Conservation (phyloP, 2,113 vertebrate genomes). For the Rhinogobius similis region DNA sequence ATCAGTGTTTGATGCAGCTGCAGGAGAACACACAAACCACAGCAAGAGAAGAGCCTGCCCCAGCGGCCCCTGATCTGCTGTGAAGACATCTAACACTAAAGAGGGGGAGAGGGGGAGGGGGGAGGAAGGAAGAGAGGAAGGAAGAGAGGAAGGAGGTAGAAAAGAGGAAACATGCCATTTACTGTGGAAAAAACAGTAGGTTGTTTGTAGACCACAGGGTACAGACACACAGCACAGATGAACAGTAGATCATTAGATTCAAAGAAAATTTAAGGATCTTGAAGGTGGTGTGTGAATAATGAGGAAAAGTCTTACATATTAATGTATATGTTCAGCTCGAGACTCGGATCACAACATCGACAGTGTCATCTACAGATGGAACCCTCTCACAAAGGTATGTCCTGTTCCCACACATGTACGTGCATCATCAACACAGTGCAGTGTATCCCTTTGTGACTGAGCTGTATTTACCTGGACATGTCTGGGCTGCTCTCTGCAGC, state of each 20-base stretch:
- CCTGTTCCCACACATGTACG: neutral
- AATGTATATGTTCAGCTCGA: slow-evolving; percentile 60
- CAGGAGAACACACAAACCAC: slow-evolving; percentile 5
- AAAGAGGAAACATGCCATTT: neutral
- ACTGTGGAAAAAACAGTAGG: neutral
- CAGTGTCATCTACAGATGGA: slow-evolving; percentile 96
- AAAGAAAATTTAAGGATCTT: too few relatives aligned
- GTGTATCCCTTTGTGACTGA: too few relatives aligned
- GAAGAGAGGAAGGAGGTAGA: neutral
- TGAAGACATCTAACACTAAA: neutral
- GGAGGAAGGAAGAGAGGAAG: neutral
- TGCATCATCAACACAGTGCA: too few relatives aligned
- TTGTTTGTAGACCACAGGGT: neutral
- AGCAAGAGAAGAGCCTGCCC: neutral
- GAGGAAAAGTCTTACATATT: too few relatives aligned
- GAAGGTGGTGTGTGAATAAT: too few relatives aligned
- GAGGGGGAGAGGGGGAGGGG: neutral
- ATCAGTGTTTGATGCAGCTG: slow-evolving; percentile 11
- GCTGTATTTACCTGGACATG: too few relatives aligned
- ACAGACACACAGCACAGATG: too few relatives aligned
- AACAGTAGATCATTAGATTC: too few relatives aligned
- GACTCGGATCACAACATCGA: slow-evolving; percentile 91
- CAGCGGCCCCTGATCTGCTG: neutral
- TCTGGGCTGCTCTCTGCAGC: too few relatives aligned
- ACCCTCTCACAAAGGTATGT: slow-evolving; percentile 76